phyloP scores from a whole-genome alignment of 2,888 invertebrate genomes.

The Cactoblastis cactorum region DNA sequence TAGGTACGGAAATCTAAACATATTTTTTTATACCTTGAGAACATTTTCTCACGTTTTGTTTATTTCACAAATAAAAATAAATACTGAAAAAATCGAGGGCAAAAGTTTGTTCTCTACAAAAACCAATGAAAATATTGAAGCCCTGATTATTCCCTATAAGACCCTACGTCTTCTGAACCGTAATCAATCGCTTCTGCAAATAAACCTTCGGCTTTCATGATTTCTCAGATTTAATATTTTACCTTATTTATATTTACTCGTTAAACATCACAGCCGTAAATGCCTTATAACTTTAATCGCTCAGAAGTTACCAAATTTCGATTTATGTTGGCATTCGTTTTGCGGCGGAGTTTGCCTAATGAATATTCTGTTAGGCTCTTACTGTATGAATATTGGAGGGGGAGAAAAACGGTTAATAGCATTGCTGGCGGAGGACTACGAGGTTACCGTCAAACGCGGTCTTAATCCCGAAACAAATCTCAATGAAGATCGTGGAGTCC shows the following conservation, averaged over 20 bases:
- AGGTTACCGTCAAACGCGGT: constrained; percentile 69
- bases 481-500: constrained; percentile 75
- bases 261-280: constrained; percentile 37
- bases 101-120: not conserved
- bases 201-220: constrained; percentile 41
- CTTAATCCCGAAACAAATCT: constrained; percentile 78
- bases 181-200: constrained; percentile 40
- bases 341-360: constrained; percentile 49
- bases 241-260: constrained; percentile 51
- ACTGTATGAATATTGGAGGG: constrained; percentile 51
- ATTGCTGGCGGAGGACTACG: constrained; percentile 37
- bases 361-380: constrained; percentile 58
- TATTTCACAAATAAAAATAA: no score
- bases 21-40: no score
- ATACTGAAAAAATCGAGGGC: not conserved
- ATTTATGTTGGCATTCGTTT: constrained; percentile 47
- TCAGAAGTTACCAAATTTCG: constrained; percentile 47
- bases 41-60: no score
- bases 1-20: no score
- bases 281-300: constrained; percentile 51
- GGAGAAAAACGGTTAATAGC: constrained; percentile 46
- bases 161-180: constrained; percentile 37
- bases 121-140: constrained; percentile 22
- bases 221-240: constrained; percentile 52
- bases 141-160: constrained; percentile 40